Percentiles rank a stretch among this genome's conserved stretches.
These are phyloP conservation scores for Leptarthrus brevirostris DNA, from an alignment of 2,888 invertebrate species.

Conservation along the genomic window DNA sequence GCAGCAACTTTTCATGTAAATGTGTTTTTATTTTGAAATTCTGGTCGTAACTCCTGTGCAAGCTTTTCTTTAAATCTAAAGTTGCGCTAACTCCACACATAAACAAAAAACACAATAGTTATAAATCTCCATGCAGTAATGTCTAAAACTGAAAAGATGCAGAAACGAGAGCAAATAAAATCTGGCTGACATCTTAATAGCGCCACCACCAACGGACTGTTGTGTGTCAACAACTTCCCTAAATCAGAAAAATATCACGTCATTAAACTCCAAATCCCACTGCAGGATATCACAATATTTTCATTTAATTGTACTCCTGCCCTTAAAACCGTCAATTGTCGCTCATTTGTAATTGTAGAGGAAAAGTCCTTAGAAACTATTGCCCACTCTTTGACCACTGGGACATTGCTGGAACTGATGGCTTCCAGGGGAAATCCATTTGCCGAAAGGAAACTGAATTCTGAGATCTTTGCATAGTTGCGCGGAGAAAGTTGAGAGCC, in stretches of 20 bases:
- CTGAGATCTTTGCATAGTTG: constrained; percentile 11
- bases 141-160: no score
- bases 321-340: constrained; percentile 7
- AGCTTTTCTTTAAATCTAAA: no score
- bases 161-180: no score
- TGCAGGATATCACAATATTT: constrained; percentile 33
- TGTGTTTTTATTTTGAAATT: no score
- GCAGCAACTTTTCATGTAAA: no score
- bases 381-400: background rate
- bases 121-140: no score
- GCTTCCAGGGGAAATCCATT: constrained; percentile 28
- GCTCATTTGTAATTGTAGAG: constrained; percentile 19
- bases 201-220: no score
- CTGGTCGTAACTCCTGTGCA: no score
- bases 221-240: constrained; percentile 15
- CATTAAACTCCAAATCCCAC: constrained; percentile 10
- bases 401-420: background rate
- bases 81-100: no score
- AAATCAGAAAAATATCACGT: constrained; percentile 21
- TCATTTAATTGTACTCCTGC: constrained; percentile 26
- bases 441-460: constrained; percentile 23
- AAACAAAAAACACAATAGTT: no score
- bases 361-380: background rate
- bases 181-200: no score
- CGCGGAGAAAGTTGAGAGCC: constrained; percentile 28